A percentile compares a stretch with the other conserved stretches of the same genome.
phyloP scores from a whole-genome alignment of 2,888 invertebrate genomes.

The Phlogophora meticulosa region DNA sequence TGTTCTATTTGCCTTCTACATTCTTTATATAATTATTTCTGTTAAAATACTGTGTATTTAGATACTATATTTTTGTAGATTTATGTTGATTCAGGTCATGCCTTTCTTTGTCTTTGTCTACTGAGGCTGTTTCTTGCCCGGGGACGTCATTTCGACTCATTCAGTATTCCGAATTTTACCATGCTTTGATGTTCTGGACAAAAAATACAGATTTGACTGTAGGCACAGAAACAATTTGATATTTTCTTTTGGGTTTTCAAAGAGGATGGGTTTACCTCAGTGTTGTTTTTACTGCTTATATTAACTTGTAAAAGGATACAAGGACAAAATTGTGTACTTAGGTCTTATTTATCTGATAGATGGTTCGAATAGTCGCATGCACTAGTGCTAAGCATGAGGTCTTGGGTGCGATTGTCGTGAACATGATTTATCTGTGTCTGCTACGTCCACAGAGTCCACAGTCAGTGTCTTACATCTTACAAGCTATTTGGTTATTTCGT shows the following conservation, averaged over 20 bases:
- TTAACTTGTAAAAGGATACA: conserved; percentile 3
- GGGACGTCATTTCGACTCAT: conserved; percentile 19
- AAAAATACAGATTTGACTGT: conserved; percentile 24
- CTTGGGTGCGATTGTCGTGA: no score
- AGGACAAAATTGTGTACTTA: no score
- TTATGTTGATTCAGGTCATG: conserved; percentile 18
- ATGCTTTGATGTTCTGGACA: conserved; percentile 27
- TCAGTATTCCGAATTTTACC: conserved; percentile 32
- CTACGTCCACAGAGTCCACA: no score
- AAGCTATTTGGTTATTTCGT: no score
- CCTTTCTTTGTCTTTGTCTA: conserved; percentile 19
- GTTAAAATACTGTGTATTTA: conserved; percentile 1
- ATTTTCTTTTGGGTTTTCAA: conserved; percentile 20
- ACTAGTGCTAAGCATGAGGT: no score
- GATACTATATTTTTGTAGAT: neutral
- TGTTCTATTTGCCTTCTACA: conserved; percentile 9
- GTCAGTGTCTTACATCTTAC: no score
- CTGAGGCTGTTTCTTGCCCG: conserved; percentile 12
- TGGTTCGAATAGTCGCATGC: no score
- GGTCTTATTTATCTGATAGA: no score
- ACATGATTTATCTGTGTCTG: no score
- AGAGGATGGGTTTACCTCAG: neutral
- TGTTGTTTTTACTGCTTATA: conserved; percentile 16
- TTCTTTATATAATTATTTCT: conserved; percentile 5
- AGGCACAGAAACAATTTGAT: conserved; percentile 6